phyloP scores from a whole-genome alignment of 37 sponge, comb jelly and placozoan genomes.

The Aplysina aerophoba region DNA sequence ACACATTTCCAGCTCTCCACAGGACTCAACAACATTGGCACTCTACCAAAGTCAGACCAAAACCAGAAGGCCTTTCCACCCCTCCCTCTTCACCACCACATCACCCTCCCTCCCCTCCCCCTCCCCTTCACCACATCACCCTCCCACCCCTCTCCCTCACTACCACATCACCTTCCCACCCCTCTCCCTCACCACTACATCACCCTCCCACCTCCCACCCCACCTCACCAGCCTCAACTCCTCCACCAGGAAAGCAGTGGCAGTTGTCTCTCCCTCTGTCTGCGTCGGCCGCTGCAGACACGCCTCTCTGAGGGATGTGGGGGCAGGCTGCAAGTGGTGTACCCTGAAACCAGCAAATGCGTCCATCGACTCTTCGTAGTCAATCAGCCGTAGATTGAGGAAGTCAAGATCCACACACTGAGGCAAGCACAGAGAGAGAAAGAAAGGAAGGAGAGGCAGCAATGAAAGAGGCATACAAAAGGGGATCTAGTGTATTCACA shows the following conservation, averaged over 20 bases:
- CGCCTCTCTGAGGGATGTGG: conserved; percentile 59
- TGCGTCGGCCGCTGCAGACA: conserved; percentile 2
- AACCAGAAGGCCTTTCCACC: too few species aligned
- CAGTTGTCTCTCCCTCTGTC: conserved; percentile 30
- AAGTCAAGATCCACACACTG: conserved; percentile 67
- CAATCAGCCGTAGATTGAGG: conserved; percentile 72
- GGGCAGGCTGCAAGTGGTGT: conserved; percentile 78
- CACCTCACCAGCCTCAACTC: not conserved
- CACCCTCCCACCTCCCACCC: too few species aligned
- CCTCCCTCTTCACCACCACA: conserved; percentile 52
- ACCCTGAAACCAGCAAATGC: conserved; percentile 77
- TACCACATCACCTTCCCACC: too few species aligned
- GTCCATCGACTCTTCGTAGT: conserved; percentile 71
- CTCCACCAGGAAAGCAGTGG: not conserved
- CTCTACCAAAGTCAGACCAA: too few species aligned
- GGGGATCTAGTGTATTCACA: not conserved
- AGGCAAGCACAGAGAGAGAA: not conserved
- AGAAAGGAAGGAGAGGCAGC: too few species aligned
- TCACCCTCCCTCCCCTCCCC: conserved; percentile 42
- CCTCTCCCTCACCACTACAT: too few species aligned
- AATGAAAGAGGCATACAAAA: not conserved
- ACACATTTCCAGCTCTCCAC: too few species aligned
- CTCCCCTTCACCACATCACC: conserved; percentile 24
- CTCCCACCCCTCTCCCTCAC: not conserved
- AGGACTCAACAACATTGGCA: too few species aligned